These are phyloP conservation scores for Netelia fuscicornis DNA, from an alignment of 2,888 invertebrate genomes.

Conservation along the genomic window DNA sequence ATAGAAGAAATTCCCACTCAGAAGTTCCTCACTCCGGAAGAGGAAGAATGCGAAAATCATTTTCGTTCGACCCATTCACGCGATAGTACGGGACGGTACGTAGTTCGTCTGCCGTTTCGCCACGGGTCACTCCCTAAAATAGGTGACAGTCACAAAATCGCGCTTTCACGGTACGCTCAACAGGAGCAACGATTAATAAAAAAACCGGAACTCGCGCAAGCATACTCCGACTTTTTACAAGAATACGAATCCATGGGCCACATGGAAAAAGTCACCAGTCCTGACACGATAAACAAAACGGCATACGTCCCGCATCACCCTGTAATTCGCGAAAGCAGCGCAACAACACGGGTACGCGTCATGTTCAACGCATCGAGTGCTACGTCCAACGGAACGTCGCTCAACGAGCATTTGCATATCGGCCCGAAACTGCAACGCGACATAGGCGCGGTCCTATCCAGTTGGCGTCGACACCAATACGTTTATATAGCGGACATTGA, in stretches of 20 bases:
- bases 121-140: constrained; percentile 52
- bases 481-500: constrained; percentile 62
- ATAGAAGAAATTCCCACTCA: constrained; percentile 70
- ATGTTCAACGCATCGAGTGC: constrained; percentile 6
- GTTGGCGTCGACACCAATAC: constrained; percentile 58
- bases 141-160: constrained; percentile 69
- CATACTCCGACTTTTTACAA: constrained; percentile 64
- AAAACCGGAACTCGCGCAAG: constrained; percentile 15
- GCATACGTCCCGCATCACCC: constrained; percentile 49
- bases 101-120: constrained; percentile 72
- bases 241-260: constrained; percentile 64
- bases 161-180: constrained; percentile 69
- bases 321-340: constrained; percentile 49
- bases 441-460: constrained; percentile 26
- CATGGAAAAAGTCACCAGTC: constrained; percentile 51
- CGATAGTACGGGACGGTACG: constrained; percentile 71
- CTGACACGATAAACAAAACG: neutral
- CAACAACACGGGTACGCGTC: constrained; percentile 55
- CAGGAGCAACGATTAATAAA: constrained; percentile 70
- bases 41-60: constrained; percentile 69
- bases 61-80: constrained; percentile 69
- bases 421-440: constrained; percentile 54
- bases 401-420: constrained; percentile 50
- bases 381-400: constrained; percentile 34
- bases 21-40: constrained; percentile 65